Evolutionary conservation across 2,888 invertebrate genomes (phyloP), one percentile per base, ranked within the genome.

Genomic region (Megalurothrips usitatus): DNA sequence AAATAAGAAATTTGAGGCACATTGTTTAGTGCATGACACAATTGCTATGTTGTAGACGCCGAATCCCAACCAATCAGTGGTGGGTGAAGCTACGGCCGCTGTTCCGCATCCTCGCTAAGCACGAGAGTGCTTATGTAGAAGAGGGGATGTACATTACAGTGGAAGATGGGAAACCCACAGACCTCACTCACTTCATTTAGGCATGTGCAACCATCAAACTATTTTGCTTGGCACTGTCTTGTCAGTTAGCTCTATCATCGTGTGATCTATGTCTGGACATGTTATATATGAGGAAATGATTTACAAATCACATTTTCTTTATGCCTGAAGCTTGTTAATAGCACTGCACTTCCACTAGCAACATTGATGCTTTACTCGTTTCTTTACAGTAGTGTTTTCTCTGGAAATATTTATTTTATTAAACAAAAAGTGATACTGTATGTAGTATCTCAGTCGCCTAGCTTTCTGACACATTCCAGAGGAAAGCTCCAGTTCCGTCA

Each of bases 71-170:
- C 85, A 91, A 92, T 84, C 96, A 96, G 85, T 98, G 98, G 98
- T 98, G 97, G 97, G 90, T 97, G 88, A 96, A 96, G 85, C 88
- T 98, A 82, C 93, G 97, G 82, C 96, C 97, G 0, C 88, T 98
- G 83, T 89, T 97, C 83, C 93, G 97, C 88, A 97, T 98, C 85
- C 89, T 98, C 84, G 97, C 97, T 47, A 97, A 97, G 87, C 98
- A 98, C 87, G 95, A 95, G 85, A 95, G 95, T 2, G 93, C 94
- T 0, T 96, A 96, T 86, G 94, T 94, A 87, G 95, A 96, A 86
- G 95, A 96, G 87, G 95, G 95, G 87, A 92, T 94, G 88, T 93
- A 93, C 86, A 92, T 94, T 89, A 92, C 92, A 0, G 91, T 93
- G 3, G 93, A 93, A 87, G 94, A 93, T 75, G 68, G 68, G 23